Percentiles rank a stretch among this genome's conserved stretches.
Conservation (phyloP, 1,140 invertebrate species). For the Scylla paramamosain region DNA sequence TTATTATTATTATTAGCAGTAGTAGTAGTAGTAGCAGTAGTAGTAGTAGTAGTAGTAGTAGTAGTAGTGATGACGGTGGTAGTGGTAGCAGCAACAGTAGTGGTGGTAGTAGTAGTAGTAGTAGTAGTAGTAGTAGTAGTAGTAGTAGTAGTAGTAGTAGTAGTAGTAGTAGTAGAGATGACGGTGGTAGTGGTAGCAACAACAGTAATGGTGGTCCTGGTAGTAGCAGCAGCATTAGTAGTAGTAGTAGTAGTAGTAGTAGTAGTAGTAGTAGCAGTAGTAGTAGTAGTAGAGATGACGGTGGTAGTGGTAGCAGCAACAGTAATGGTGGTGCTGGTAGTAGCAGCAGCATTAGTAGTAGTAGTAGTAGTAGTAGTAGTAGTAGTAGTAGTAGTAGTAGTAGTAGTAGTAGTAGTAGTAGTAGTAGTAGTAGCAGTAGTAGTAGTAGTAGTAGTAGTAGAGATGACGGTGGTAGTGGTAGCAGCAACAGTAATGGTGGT, state of each 20-base stretch:
- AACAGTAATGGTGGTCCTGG: too few relatives aligned
- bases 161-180: neutral
- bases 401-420: neutral
- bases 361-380: slow-evolving; percentile 6
- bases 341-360: too few relatives aligned
- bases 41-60: neutral
- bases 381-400: slow-evolving; percentile 4
- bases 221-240: neutral
- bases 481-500: neutral
- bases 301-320: too few relatives aligned
- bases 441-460: neutral
- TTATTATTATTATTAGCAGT: too few relatives aligned
- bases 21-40: neutral
- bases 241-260: neutral
- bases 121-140: slow-evolving; percentile 6
- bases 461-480: too few relatives aligned
- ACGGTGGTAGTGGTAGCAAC: too few relatives aligned
- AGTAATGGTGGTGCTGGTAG: too few relatives aligned
- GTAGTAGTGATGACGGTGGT: neutral
- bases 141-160: slow-evolving; percentile 6
- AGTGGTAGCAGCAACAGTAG: neutral
- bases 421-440: neutral
- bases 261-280: neutral
- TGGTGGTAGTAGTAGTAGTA: neutral
- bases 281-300: neutral